A percentile compares a stretch with the other conserved stretches of the same genome.
These are phyloP conservation scores for Alectoris magna DNA, from an alignment of 2,797 vertebrate species.

Conservation along the genomic window DNA sequence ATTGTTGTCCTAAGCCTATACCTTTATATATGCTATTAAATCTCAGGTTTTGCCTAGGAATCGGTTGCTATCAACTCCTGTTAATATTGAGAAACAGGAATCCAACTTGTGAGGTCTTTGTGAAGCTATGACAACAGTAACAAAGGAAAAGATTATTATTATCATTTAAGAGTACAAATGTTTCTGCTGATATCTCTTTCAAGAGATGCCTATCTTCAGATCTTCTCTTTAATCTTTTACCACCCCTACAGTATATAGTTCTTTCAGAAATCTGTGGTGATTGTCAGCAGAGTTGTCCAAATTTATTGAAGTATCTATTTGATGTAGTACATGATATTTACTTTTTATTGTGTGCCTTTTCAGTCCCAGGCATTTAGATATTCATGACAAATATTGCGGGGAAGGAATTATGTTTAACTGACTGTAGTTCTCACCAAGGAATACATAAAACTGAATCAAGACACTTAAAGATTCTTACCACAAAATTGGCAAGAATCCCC, in stretches of 20 bases:
- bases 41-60: neutral
- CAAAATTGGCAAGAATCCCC: neutral
- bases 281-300: neutral
- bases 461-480: neutral
- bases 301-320: constrained; percentile 4
- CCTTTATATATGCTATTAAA: neutral
- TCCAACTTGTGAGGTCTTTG: neutral
- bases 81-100: neutral
- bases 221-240: neutral
- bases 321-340: neutral
- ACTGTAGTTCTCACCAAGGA: neutral
- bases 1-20: neutral
- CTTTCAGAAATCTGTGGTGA: neutral
- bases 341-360: neutral
- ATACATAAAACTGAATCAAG: neutral
- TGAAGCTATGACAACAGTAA: neutral
- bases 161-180: neutral
- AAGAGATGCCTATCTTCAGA: neutral
- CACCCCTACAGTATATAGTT: neutral
- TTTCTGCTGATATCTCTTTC: neutral
- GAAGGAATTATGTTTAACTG: neutral
- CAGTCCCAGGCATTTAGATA: neutral
- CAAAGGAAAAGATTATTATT: neutral
- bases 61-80: neutral
- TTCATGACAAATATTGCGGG: neutral